A percentile compares a stretch with the other conserved stretches of the same genome.
Evolutionary conservation across 2,888 invertebrate species (phyloP).

Genomic region (Leptinotarsa rubiginosa): DNA sequence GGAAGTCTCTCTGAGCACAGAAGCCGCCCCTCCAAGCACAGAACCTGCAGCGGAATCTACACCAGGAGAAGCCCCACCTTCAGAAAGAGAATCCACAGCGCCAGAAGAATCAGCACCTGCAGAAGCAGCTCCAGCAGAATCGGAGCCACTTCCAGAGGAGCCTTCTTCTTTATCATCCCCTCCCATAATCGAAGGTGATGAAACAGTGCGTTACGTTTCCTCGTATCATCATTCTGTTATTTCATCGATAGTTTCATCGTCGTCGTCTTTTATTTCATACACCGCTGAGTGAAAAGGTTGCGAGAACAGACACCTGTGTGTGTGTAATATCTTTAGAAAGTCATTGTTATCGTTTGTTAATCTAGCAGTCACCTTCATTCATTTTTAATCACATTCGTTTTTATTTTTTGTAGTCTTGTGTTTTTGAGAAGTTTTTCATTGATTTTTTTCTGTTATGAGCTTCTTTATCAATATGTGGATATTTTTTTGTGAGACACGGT

Average conservation of each 20-base stretch:
- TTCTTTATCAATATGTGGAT: too few species aligned
- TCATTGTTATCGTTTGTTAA: too few species aligned
- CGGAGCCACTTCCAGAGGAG: conserved; percentile 21
- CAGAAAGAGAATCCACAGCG: conserved; percentile 44
- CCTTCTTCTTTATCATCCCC: conserved; percentile 38
- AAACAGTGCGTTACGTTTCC: conserved; percentile 28
- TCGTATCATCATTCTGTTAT: conserved; percentile 38
- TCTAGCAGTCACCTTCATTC: too few species aligned
- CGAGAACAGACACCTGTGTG: background rate
- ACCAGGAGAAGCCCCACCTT: conserved; percentile 44
- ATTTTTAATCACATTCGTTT: too few species aligned
- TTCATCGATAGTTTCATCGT: conserved; percentile 38
- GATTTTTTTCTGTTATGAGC: too few species aligned
- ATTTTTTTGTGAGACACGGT: too few species aligned
- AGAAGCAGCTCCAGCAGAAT: conserved; percentile 42
- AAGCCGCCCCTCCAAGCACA: conserved; percentile 44
- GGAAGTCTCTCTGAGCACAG: conserved; percentile 42
- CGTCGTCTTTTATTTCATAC: conserved; percentile 31
- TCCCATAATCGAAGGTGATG: conserved; percentile 48
- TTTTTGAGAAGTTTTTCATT: too few species aligned
- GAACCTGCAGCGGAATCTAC: conserved; percentile 23
- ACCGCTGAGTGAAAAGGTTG: background rate
- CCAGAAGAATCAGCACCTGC: conserved; percentile 35
- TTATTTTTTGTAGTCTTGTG: too few species aligned
- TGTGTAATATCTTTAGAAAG: too few species aligned